Evolutionary conservation across 2,797 vertebrate species (phyloP), one percentile per base, ranked within the genome.

Genomic region (Gouania willdenowi): DNA sequence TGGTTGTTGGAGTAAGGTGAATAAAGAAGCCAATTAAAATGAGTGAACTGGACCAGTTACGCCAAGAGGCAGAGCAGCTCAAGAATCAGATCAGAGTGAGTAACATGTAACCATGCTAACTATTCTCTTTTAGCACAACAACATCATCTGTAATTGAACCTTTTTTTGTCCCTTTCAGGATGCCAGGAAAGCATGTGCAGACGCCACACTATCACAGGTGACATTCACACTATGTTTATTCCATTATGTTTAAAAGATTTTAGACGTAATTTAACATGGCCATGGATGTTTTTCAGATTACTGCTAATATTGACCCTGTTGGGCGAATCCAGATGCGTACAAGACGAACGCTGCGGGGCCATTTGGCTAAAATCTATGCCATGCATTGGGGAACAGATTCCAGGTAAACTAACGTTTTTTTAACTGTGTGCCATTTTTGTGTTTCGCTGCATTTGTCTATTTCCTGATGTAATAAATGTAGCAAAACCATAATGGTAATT

Each of bases 371-470:
- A 89, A 99, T 99, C 83, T 99, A 99, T 72, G 96, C 97, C 90
- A 99, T 99, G 97, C 96, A 99, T 77, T 99, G 97, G 97, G 97
- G 97, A 57, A 97, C 95, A 42, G 97, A 99, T 83, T 99, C 97
- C 82, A 97, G 96, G 96, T 98, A 76, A 33, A 77, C 29, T 1
- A 1, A 43, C 33, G 40, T 32, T 21, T 3, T 44, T n/a, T n/a
- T n/a, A n/a, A n/a, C n/a, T n/a, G n/a, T n/a, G n/a, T n/a, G n/a
- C n/a, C n/a, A n/a, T n/a, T n/a, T 3, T 8, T 4, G 9, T 17
- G 25, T 24, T 26, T n/a, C n/a, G 3, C 8, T 17, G 2, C 4
- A 12, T 18, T 3, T 3, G 26, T 13, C 16, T 34, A 2, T 11
- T 38, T 5, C 5, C 20, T 49, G 10, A 10, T 25, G 14, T 47